phyloP scores from a whole-genome alignment of 2,113 vertebrate species.

The Herpailurus yagouaroundi region DNA sequence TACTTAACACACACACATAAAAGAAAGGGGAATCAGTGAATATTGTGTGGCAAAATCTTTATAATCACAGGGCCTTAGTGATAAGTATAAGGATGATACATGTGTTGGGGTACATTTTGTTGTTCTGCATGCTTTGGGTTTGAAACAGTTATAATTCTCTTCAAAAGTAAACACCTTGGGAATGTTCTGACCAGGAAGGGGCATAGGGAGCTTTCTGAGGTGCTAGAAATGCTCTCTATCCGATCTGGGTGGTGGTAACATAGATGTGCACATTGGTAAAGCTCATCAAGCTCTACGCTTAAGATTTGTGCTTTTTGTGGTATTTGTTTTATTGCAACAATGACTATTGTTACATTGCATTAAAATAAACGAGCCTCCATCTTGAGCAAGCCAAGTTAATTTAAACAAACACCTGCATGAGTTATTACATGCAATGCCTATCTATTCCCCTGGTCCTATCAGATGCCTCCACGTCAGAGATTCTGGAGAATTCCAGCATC shows the following conservation, averaged over 20 bases:
- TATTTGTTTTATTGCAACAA: neutral
- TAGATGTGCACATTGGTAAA: neutral
- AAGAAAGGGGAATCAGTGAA: neutral
- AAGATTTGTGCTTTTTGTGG: neutral
- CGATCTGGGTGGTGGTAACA: neutral
- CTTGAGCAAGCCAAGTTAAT: neutral
- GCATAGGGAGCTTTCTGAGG: neutral
- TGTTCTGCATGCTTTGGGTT: neutral
- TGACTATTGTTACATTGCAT: neutral
- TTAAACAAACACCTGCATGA: neutral
- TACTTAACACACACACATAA: neutral
- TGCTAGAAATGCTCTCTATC: neutral
- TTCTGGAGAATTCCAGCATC: neutral
- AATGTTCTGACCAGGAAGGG: neutral
- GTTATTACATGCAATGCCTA: neutral
- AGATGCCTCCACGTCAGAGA: neutral
- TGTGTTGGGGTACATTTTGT: neutral
- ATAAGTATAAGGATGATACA: neutral
- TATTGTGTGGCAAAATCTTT: neutral
- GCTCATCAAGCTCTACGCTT: neutral
- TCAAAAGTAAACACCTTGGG: neutral
- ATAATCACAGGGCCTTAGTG: neutral
- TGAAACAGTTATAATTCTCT: neutral
- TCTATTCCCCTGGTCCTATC: neutral
- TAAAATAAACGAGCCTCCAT: neutral